Percentiles rank a stretch among this genome's conserved stretches.
Conservation (phyloP, 2,113 vertebrate species). For the Syngnathus scovelli region DNA sequence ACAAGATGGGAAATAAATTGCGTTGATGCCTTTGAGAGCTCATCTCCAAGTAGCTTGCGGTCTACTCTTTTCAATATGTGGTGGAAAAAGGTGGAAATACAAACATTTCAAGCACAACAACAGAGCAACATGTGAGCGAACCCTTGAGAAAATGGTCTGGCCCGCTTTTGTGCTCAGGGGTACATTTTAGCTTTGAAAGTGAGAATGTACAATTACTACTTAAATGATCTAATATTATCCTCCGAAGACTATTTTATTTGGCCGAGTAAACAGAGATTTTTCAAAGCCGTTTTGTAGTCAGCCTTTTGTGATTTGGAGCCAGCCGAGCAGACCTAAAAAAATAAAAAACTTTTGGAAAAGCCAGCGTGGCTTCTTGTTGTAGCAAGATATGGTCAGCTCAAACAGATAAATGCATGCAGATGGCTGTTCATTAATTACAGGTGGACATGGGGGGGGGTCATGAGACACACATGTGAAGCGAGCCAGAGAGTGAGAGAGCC, state of each 20-base stretch:
- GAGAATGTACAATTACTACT: conserved; percentile 26
- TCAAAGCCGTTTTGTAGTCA: conserved; percentile 8
- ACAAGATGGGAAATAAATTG: conserved; percentile 37
- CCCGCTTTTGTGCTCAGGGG: conserved; percentile 39
- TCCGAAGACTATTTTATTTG: conserved; percentile 33
- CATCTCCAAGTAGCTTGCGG: conserved; percentile 21
- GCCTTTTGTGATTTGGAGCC: conserved; percentile 34
- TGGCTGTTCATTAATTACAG: conserved; percentile 71
- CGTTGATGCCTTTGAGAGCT: conserved; percentile 16
- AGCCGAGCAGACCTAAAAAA: conserved; percentile 6
- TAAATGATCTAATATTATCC: conserved; percentile 36
- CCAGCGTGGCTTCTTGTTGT: conserved; percentile 62
- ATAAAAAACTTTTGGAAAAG: conserved; percentile 41
- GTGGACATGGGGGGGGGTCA: conserved; percentile 43
- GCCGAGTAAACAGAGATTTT: conserved; percentile 39
- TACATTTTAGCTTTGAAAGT: conserved; percentile 28
- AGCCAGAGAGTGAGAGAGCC: conserved; percentile 13
- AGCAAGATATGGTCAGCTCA: conserved; percentile 61
- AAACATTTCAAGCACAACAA: conserved; percentile 24
- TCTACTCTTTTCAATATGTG: conserved; percentile 27
- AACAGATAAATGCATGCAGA: conserved; percentile 62
- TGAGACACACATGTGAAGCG: background rate
- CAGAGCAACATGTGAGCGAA: conserved; percentile 4
- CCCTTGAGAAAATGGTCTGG: conserved; percentile 30
- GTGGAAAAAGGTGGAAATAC: conserved; percentile 22